phyloP scores from a whole-genome alignment of 2,888 invertebrate species.

The Agrotis segetum region DNA sequence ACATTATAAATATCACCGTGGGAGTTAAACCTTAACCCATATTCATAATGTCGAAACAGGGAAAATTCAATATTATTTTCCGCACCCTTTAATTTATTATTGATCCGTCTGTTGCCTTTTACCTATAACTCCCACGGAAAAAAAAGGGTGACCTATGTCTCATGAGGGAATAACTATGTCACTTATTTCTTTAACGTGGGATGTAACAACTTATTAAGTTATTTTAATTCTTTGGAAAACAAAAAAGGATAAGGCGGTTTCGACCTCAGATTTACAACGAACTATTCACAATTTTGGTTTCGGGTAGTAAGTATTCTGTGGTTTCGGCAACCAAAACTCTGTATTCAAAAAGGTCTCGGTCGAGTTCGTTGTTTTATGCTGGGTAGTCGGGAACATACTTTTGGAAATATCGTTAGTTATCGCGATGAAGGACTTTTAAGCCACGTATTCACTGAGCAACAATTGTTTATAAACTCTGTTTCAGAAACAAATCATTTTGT shows the following conservation, averaged over 20 bases:
- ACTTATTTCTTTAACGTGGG: slow-evolving; percentile 22
- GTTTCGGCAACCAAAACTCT: too few species aligned
- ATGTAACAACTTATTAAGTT: slow-evolving; percentile 18
- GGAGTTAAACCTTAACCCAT: neutral
- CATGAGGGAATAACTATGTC: slow-evolving; percentile 18
- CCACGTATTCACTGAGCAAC: too few species aligned
- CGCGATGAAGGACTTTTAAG: too few species aligned
- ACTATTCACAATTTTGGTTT: too few species aligned
- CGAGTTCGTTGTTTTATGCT: too few species aligned
- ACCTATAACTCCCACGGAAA: neutral
- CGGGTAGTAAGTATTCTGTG: too few species aligned
- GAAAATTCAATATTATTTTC: neutral
- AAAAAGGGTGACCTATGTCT: slow-evolving; percentile 9
- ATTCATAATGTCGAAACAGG: neutral
- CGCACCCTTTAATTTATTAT: slow-evolving; percentile 3
- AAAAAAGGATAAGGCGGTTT: slow-evolving; percentile 4
- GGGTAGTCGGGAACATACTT: too few species aligned
- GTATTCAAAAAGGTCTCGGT: too few species aligned
- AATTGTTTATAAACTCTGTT: too few species aligned
- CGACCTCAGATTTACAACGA: too few species aligned
- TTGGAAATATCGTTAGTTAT: too few species aligned
- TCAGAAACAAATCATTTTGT: too few species aligned
- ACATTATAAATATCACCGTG: neutral
- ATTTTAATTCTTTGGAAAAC: slow-evolving; percentile 2
- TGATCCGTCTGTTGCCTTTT: neutral